phyloP scores from a whole-genome alignment of 2,797 vertebrate species.

The Dryobates pubescens region DNA sequence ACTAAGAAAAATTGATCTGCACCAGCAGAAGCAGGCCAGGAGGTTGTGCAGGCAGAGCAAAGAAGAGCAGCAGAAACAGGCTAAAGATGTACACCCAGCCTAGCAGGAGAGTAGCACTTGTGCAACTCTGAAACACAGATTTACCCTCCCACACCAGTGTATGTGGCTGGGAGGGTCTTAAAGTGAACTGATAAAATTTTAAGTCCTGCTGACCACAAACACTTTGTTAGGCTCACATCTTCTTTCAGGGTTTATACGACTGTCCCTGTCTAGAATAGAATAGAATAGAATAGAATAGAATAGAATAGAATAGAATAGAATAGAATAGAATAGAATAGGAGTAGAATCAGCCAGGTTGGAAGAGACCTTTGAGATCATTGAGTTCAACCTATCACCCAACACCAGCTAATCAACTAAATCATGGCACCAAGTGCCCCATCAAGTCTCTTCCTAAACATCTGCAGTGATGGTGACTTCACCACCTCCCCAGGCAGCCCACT shows the following conservation, averaged over 20 bases:
- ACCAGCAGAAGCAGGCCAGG: rapidly evolving
- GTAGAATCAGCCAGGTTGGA: no score
- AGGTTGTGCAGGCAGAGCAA: background rate
- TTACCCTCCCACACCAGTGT: background rate
- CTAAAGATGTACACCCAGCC: background rate
- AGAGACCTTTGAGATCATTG: no score
- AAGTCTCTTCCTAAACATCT: no score
- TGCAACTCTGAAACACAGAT: background rate
- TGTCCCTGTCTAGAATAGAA: background rate
- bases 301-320: no score
- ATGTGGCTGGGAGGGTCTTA: background rate
- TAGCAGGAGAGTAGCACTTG: rapidly evolving
- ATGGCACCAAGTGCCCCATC: no score
- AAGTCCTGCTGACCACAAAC: background rate
- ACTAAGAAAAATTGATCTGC: background rate
- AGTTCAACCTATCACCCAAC: no score
- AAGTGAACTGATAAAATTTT: background rate
- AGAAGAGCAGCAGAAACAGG: background rate
- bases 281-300: no score
- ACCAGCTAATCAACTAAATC: no score
- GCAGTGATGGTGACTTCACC: no score
- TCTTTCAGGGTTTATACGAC: background rate
- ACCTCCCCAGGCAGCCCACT: no score
- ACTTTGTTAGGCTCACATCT: background rate
- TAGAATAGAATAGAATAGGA: no score